A percentile compares a stretch with the other conserved stretches of the same genome.
These are phyloP conservation scores for Cydia amplana DNA, from an alignment of 1,140 invertebrate genomes.

Conservation along the genomic window DNA sequence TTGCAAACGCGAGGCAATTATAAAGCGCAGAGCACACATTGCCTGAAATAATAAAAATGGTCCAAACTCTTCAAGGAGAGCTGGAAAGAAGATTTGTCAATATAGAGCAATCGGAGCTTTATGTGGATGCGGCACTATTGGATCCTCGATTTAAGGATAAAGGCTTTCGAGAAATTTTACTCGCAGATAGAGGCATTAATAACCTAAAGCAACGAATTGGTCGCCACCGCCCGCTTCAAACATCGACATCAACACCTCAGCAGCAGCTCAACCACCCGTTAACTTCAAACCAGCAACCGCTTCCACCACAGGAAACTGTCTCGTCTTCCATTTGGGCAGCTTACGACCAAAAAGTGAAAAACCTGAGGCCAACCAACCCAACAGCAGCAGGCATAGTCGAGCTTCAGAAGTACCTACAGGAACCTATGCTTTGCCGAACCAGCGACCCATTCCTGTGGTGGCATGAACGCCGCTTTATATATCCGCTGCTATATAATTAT, in stretches of 20 bases:
- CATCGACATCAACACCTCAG: background rate
- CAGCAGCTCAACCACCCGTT: background rate
- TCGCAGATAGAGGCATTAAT: background rate
- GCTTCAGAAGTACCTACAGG: constrained; percentile 42
- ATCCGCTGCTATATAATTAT: constrained; percentile 26
- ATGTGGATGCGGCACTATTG: constrained; percentile 1
- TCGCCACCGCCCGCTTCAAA: background rate
- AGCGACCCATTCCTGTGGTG: constrained; percentile 46
- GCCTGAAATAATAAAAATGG: background rate
- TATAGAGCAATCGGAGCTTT: background rate
- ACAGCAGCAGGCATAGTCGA: constrained; percentile 40
- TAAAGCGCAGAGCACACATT: background rate
- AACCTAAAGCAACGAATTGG: background rate
- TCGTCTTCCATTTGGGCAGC: constrained; percentile 36
- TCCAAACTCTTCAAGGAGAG: background rate
- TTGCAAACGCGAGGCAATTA: background rate
- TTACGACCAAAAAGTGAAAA: constrained; percentile 34
- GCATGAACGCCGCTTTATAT: constrained; percentile 33
- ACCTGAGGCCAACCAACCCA: constrained; percentile 28
- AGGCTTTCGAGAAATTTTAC: background rate
- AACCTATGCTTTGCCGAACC: constrained; percentile 36
- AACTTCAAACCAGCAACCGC: too few relatives aligned
- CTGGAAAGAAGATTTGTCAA: background rate
- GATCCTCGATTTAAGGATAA: constrained; percentile 28
- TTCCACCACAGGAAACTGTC: constrained; percentile 18